Base-by-base conservation (phyloP, 2,888 invertebrate species). In the Eupithecia exiguata region DNA sequence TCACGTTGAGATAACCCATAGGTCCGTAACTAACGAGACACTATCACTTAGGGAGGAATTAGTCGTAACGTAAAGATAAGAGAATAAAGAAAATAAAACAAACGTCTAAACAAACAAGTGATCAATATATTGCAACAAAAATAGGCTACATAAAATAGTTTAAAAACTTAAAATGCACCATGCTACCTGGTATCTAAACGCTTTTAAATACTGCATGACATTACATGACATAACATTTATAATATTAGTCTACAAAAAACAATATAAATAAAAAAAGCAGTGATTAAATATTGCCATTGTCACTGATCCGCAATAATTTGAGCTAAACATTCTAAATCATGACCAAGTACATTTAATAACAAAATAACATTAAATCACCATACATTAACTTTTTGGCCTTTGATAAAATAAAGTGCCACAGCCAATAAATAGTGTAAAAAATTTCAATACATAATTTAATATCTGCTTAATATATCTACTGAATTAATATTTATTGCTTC, bases 131-230 rank as follows among this genome's bases (percentile, higher is more conserved):
- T 62, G 62, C 62, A 35, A 35, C 62, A 62, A 35, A 35, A 62
- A 35, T 18, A 62, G 35, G 18, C 7, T 16, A 69, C 53, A 46
- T 68, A 63, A 25, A 46, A 25, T 25, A 58, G 58, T 58, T 9
- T 25, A 84, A 78, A 80, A 81, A 81, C 69, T 7, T 77, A 76
- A 71, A 77, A 81, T 74, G 80, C 79, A 79, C 74, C 66, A 77
- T 80, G 68, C 49, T 75, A 77, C 73, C 76, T 78, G 77, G 77
- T 77, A 75, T 68, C 79, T 84, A 83, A 86, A 86, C 80, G 84
- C 85, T 70, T 81, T 78, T 84, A 3, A 85, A 87, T 86, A 87
- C 86, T 86, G 85, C 74, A 78, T 78, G 81, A 35, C 79, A 74
- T 25, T 78, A 10, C 53, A 69, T 72, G 70, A 78, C 68, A 63